phyloP scores from a whole-genome alignment of 2,888 invertebrate genomes.

The Perdita meconis region DNA sequence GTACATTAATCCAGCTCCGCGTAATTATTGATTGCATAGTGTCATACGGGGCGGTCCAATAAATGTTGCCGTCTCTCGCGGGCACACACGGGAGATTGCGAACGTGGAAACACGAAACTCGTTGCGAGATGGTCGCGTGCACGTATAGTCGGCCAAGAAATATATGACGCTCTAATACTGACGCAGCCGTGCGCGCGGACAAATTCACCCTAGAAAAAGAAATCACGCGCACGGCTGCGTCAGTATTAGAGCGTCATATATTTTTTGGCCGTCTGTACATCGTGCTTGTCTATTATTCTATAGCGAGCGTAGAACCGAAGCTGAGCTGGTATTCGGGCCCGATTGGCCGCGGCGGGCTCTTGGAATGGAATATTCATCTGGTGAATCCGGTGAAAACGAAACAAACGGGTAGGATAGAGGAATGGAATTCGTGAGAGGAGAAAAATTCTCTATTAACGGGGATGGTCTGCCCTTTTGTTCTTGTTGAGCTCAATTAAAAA shows the following conservation, averaged over 20 bases:
- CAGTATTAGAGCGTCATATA: too few species aligned
- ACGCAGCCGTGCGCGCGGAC: too few species aligned
- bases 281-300: slow-evolving; percentile 31
- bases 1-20: slow-evolving; percentile 69
- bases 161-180: too few species aligned
- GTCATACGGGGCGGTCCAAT: slow-evolving; percentile 63
- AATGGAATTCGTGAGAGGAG: slow-evolving; percentile 47
- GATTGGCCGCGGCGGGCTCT: slow-evolving; percentile 52
- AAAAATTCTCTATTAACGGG: slow-evolving; percentile 8
- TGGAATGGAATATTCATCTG: slow-evolving; percentile 33
- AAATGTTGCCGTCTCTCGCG: slow-evolving; percentile 63
- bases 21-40: slow-evolving; percentile 72
- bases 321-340: slow-evolving; percentile 49
- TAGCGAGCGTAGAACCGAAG: slow-evolving; percentile 33
- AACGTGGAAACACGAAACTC: slow-evolving; percentile 10
- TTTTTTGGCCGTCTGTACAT: too few species aligned
- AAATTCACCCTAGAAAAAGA: too few species aligned
- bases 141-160: too few species aligned
- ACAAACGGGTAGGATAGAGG: slow-evolving; percentile 10
- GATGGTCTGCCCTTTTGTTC: neutral
- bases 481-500: slow-evolving; percentile 32
- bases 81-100: slow-evolving; percentile 10
- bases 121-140: slow-evolving; percentile 28
- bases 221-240: too few species aligned
- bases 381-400: slow-evolving; percentile 27